Conservation (phyloP, 2,113 vertebrate species). For the Carettochelys insculpta region DNA sequence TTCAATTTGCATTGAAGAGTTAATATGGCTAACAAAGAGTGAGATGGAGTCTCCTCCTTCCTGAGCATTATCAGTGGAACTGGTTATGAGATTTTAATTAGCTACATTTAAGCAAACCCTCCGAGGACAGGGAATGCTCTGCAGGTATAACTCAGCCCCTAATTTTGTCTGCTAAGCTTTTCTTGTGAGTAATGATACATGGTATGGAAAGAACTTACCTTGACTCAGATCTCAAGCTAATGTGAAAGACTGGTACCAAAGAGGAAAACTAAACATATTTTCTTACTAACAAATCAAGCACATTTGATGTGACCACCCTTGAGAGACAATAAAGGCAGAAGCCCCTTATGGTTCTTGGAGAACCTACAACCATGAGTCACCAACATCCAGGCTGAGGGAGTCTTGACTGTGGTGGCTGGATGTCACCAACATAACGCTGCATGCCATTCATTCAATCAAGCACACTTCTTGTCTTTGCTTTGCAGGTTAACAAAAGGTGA, state of each 20-base stretch:
- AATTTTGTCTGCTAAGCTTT: not conserved
- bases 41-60: not conserved
- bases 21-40: not conserved
- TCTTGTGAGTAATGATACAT: not conserved
- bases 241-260: not conserved
- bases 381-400: no score
- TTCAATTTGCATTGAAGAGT: not conserved
- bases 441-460: no score
- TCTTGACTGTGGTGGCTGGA: no score
- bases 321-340: conserved; percentile 32
- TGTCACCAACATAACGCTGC: no score
- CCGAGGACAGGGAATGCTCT: fast-evolving
- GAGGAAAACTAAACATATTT: not conserved
- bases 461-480: no score
- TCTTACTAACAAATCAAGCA: not conserved
- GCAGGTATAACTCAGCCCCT: not conserved
- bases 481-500: no score
- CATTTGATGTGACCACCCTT: not conserved
- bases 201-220: not conserved
- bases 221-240: not conserved
- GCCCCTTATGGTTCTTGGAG: not conserved
- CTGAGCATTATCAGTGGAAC: not conserved
- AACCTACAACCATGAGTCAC: no score
- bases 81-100: fast-evolving
- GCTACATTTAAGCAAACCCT: not conserved